Base-by-base conservation (phyloP, 1,140 invertebrate species). In the Drosophila neocordata region DNA sequence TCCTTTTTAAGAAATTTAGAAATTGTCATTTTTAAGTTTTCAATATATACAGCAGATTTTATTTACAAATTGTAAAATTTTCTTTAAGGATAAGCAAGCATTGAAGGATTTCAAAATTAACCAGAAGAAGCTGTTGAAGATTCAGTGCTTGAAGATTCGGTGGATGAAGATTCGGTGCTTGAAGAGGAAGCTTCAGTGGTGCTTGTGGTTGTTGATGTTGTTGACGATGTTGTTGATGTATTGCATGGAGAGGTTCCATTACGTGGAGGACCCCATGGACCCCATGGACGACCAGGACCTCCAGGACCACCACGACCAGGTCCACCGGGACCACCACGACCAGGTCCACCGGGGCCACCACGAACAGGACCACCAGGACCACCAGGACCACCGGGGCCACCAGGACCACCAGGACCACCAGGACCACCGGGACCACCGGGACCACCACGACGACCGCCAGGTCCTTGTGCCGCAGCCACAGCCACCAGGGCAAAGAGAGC, bases 401-500 rank as follows among this genome's bases (percentile, higher is more conserved):
- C 18, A 15, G 34, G 9, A 4, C 51, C 34, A n/a, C 51, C 22
- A 0, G 15, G 38, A n/a, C 56, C 38, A 12, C 65, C 31, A 27
- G 31, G 57, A 0, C 18, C 18, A n/a, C 57, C 41, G 1, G 4
- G 27, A 1, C 44, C 41, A 11, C 31, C 18, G 2, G 34, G 35
- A 2, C 56, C 56, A 11, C 31, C 18, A 4, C 22, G 52, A 20
- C 35, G 13, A 12, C 52, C 62, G 13, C 22, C 38, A 5, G 73
- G 73, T 20, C 66, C 73, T 41, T 77, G 66, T 22, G 67, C 73
- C 9, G 57, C 44, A n/a, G 61, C 74, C 18, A 69, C 20, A n/a
- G 67, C 67, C 24, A 69, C 67, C 61, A 69, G 8, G 31, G 67
- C 67, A n/a, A 69, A 31, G 12, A 69, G 61, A 20, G 53, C 61